A percentile compares a stretch with the other conserved stretches of the same genome.
Conservation (phyloP, 2,113 vertebrate genomes). For the Taurulus bubalis region DNA sequence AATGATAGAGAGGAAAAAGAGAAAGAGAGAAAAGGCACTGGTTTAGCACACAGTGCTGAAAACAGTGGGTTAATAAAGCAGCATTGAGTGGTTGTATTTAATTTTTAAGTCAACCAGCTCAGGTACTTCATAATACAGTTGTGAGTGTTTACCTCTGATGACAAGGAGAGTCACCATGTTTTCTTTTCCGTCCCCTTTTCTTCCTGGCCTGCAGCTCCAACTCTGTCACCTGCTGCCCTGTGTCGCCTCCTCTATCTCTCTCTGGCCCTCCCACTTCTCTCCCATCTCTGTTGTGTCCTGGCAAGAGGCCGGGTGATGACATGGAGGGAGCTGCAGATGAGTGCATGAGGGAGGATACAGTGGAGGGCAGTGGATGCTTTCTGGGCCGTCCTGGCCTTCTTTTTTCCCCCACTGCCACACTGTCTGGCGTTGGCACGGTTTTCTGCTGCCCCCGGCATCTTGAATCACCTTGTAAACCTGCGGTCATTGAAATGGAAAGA, state of each 20-base stretch:
- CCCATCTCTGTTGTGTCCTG: constrained; percentile 56
- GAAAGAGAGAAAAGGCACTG: constrained; percentile 81
- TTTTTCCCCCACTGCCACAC: constrained; percentile 85
- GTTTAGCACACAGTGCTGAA: constrained; percentile 85
- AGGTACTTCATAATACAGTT: constrained; percentile 22
- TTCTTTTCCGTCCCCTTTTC: constrained; percentile 90
- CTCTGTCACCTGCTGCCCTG: constrained; percentile 86
- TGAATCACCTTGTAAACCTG: constrained; percentile 79
- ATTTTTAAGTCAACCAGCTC: constrained; percentile 71
- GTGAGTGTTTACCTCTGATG: constrained; percentile 75
- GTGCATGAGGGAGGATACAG: constrained; percentile 45
- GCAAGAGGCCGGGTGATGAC: constrained; percentile 57
- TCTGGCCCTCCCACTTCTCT: constrained; percentile 61
- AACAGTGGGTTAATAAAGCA: constrained; percentile 78
- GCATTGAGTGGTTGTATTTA: constrained; percentile 69
- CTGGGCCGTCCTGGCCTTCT: constrained; percentile 92
- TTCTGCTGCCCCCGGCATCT: constrained; percentile 69
- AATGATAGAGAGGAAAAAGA: constrained; percentile 78
- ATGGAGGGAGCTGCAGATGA: constrained; percentile 45
- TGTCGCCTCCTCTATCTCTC: constrained; percentile 73
- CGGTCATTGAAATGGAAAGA: constrained; percentile 46
- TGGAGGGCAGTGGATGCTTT: constrained; percentile 86
- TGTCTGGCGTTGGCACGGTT: constrained; percentile 74
- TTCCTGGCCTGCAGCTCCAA: constrained; percentile 87
- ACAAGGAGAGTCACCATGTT: constrained; percentile 79